phyloP scores from a whole-genome alignment of 1,140 invertebrate species.

The Mamestra configurata region DNA sequence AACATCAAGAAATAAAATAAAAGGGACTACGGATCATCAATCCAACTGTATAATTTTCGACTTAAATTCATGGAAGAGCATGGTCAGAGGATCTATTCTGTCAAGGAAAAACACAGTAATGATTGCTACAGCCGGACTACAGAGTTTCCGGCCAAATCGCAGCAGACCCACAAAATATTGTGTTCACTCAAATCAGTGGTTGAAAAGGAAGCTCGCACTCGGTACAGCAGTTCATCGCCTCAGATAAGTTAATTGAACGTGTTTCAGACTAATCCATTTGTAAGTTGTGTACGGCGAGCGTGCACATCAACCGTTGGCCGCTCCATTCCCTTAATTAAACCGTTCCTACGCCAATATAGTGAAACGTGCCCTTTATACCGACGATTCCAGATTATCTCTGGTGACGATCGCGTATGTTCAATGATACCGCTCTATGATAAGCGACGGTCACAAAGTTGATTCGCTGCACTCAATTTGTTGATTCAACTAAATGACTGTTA shows the following conservation, averaged over 20 bases:
- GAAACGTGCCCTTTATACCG: conserved; percentile 42
- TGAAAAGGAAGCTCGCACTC: conserved; percentile 7
- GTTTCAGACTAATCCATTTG: conserved; percentile 80
- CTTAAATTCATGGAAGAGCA: too few relatives aligned
- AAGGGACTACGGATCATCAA: too few relatives aligned
- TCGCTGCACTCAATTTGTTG: conserved; percentile 29
- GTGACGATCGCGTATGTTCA: conserved; percentile 37
- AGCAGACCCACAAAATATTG: not conserved
- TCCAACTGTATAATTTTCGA: too few relatives aligned
- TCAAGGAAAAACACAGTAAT: not conserved
- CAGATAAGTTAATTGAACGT: conserved; percentile 70
- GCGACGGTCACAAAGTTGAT: conserved; percentile 25
- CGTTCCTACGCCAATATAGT: conserved; percentile 58
- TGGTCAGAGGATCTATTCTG: too few relatives aligned
- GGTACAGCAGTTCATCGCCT: conserved; percentile 46
- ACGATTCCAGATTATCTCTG: conserved; percentile 44
- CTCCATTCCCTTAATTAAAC: conserved; percentile 83
- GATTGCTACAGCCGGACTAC: not conserved
- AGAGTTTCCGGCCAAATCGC: not conserved
- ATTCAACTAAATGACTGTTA: conserved; percentile 33
- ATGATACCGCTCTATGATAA: conserved; percentile 33
- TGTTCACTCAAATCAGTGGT: conserved; percentile 17
- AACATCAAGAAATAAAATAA: too few relatives aligned
- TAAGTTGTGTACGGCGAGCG: conserved; percentile 56
- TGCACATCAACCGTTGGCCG: conserved; percentile 50